Percentiles rank a stretch among this genome's conserved stretches.
Conservation (phyloP, 2,113 vertebrate species). For the Myotis yumanensis region DNA sequence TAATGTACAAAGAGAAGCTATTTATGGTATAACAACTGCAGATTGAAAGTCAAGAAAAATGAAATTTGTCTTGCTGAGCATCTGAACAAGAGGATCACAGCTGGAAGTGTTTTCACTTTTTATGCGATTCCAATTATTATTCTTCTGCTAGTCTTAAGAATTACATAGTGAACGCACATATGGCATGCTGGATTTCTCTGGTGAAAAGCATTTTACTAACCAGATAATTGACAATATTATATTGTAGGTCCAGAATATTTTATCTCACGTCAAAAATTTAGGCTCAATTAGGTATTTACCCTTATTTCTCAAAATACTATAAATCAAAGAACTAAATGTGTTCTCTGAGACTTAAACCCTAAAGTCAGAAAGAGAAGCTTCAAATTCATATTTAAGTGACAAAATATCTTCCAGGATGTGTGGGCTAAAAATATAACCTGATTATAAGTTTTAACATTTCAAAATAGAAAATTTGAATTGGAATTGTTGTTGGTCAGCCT, state of each 20-base stretch:
- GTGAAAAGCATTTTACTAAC: background rate
- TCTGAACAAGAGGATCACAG: background rate
- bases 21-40: background rate
- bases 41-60: slow-evolving; percentile 25
- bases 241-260: background rate
- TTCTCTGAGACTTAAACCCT: background rate
- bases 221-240: background rate
- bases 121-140: background rate
- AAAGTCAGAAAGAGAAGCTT: background rate
- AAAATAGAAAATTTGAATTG: background rate
- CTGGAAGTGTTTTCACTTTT: background rate
- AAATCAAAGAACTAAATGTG: background rate
- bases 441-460: background rate
- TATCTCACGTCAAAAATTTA: background rate
- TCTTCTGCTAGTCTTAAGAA: background rate
- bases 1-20: background rate
- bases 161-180: background rate
- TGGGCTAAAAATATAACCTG: background rate
- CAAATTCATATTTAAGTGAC: background rate
- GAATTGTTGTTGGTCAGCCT: background rate
- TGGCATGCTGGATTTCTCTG: background rate
- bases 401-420: background rate
- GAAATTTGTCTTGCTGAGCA: background rate
- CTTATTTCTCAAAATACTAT: background rate
- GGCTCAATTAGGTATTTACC: background rate